Conservation (phyloP, 1,140 invertebrate species). For the Notospermus geniculatus region DNA sequence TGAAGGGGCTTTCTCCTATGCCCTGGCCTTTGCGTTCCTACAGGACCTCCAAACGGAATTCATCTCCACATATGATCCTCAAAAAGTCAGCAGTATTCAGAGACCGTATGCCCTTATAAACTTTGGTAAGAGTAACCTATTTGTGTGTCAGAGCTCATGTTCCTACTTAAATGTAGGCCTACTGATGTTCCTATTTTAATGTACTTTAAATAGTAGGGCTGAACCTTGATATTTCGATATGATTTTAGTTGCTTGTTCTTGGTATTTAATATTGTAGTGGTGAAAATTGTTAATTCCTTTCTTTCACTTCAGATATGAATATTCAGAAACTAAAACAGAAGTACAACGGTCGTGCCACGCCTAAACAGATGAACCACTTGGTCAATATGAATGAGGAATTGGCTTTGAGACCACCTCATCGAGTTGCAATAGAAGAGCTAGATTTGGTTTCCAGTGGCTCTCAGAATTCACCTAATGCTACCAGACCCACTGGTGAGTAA, state of each 20-base stretch:
- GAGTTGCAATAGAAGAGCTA: constrained; percentile 44
- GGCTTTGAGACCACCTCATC: constrained; percentile 49
- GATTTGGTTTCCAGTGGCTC: constrained; percentile 11
- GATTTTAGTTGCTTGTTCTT: background rate
- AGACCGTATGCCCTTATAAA: constrained; percentile 57
- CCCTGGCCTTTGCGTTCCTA: constrained; percentile 57
- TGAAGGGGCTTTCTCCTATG: constrained; percentile 51
- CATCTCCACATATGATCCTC: constrained; percentile 45
- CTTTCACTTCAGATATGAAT: constrained; percentile 44
- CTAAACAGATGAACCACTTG: constrained; percentile 53
- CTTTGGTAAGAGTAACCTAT: constrained; percentile 56
- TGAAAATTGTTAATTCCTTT: background rate
- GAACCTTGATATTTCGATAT: no score
- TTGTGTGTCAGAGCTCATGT: constrained; percentile 16
- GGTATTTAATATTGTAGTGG: no score
- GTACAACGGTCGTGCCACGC: constrained; percentile 54
- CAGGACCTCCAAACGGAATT: constrained; percentile 58
- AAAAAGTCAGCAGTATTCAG: constrained; percentile 41
- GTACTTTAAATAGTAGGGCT: no score
- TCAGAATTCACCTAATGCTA: constrained; percentile 13
- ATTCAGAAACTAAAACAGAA: constrained; percentile 52
- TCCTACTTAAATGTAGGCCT: constrained; percentile 5
- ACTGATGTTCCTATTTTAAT: background rate
- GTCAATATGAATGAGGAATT: constrained; percentile 52
- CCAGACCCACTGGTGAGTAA: constrained; percentile 8